phyloP scores from a whole-genome alignment of 1,140 invertebrate genomes.

The Panagrolaimus sp. region DNA sequence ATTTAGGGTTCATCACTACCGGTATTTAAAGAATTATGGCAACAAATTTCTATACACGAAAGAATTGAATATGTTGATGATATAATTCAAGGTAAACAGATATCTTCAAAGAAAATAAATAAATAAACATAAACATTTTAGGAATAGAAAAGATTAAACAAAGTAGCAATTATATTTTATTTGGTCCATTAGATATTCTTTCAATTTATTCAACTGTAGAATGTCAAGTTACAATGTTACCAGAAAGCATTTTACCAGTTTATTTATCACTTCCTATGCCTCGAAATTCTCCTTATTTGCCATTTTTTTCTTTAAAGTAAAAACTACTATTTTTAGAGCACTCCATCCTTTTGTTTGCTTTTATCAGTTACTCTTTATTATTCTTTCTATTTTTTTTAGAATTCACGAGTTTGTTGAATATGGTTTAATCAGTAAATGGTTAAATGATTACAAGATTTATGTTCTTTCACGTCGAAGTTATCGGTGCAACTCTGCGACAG shows the following conservation, averaged over 20 bases:
- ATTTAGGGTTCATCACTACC: neutral
- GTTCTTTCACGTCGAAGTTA: neutral
- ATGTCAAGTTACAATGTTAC: conserved; percentile 12
- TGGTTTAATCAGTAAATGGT: conserved; percentile 13
- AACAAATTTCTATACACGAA: neutral
- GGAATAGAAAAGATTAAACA: conserved; percentile 11
- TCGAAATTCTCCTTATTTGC: neutral
- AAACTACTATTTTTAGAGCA: too few species aligned
- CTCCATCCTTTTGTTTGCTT: neutral
- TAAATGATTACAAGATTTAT: conserved; percentile 15
- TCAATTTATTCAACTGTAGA: conserved; percentile 9
- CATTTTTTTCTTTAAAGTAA: conserved; percentile 15
- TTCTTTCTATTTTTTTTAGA: neutral
- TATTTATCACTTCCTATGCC: conserved; percentile 11
- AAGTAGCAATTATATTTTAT: conserved; percentile 12
- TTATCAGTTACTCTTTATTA: neutral
- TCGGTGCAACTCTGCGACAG: conserved; percentile 10
- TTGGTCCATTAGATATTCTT: conserved; percentile 10
- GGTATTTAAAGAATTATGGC: conserved; percentile 2
- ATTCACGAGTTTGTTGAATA: conserved; percentile 13
- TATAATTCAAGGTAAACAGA: neutral
- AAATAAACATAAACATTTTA: neutral
- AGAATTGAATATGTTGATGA: conserved; percentile 11
- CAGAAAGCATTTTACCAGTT: neutral
- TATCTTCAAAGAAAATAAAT: neutral